phyloP scores from a whole-genome alignment of 1,140 invertebrate species.

The Polypedilum vanderplanki region DNA sequence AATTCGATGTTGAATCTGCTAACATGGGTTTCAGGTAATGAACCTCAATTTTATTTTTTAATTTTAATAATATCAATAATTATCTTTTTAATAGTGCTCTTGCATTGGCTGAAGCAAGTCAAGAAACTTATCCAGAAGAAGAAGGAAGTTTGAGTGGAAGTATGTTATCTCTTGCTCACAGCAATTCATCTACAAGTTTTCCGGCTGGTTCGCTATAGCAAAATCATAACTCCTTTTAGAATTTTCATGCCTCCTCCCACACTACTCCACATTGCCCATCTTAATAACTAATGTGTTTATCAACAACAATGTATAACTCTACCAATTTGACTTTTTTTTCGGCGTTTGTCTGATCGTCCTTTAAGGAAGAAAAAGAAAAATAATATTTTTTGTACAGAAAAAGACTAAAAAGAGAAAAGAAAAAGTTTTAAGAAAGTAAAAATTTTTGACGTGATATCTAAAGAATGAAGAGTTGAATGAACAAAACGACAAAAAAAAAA shows the following conservation, averaged over 20 bases:
- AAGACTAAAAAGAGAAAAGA: too few relatives aligned
- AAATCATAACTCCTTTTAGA: slow-evolving; percentile 5
- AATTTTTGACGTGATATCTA: too few relatives aligned
- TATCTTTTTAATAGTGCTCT: slow-evolving; percentile 59
- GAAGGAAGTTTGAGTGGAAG: slow-evolving; percentile 87
- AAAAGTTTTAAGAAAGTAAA: too few relatives aligned
- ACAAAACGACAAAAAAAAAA: too few relatives aligned
- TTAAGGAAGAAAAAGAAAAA: too few relatives aligned
- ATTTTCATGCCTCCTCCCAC: background rate
- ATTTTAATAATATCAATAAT: background rate
- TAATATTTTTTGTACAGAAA: too few relatives aligned
- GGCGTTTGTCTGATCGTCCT: too few relatives aligned
- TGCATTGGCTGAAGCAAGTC: slow-evolving; percentile 81
- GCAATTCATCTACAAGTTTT: slow-evolving; percentile 85
- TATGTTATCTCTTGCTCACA: slow-evolving; percentile 87
- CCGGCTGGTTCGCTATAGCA: slow-evolving; percentile 74
- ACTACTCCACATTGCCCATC: too few relatives aligned
- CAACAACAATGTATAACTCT: too few relatives aligned
- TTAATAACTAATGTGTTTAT: too few relatives aligned
- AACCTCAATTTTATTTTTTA: background rate
- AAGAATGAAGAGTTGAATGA: too few relatives aligned
- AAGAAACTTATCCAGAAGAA: slow-evolving; percentile 76
- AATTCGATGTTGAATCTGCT: slow-evolving; percentile 90
- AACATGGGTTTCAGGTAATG: slow-evolving; percentile 80
- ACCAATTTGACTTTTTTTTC: too few relatives aligned